Base-by-base conservation (phyloP, 2,888 invertebrate genomes). In the Rutpela maculata region DNA sequence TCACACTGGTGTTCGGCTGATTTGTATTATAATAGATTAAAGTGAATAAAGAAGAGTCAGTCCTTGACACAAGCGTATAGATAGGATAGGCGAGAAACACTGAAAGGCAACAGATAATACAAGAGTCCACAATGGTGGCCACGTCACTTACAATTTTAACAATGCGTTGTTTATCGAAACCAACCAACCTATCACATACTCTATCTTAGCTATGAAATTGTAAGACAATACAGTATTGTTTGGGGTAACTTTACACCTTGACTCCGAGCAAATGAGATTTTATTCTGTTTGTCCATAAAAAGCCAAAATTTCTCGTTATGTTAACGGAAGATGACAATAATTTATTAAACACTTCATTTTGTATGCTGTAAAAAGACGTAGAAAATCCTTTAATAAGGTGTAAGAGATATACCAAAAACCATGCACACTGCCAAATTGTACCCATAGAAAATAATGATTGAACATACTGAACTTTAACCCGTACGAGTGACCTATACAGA, bases 121-220 rank as follows among this genome's bases (percentile, higher is more conserved):
- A 78, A 79, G 68, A 81, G 82, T 77, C 80, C 79, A 82, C 80
- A 82, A 85, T 84, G 80, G 84, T 85, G 82, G 83, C 85, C 84
- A 82, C 80, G 80, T 80, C 82, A 80, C 80, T 82, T 79, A 83
- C 83, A 81, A 83, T 84, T 84, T 82, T 78, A 85, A 84, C 84
- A 84, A 85, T 83, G 80, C 83, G 80, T 83, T 84, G 83, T 82
- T 82, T 81, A 82, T 81, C 76, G 74, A 55, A 65, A 62, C 67
- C 62, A 59, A 73, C 76, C 72, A 22, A 75, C 75, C 75, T 65
- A 75, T 76, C 75, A 75, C 69, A 76, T 71, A 76, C 78, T 78
- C 76, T 67, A 73, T 77, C 76, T 80, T 74, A 59, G 75, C 67
- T 76, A 72, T 77, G 76, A 78, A 81, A 79, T 76, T 75, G 75